Conservation (phyloP, 2,888 invertebrate genomes). For the Polymixis flavicincta region DNA sequence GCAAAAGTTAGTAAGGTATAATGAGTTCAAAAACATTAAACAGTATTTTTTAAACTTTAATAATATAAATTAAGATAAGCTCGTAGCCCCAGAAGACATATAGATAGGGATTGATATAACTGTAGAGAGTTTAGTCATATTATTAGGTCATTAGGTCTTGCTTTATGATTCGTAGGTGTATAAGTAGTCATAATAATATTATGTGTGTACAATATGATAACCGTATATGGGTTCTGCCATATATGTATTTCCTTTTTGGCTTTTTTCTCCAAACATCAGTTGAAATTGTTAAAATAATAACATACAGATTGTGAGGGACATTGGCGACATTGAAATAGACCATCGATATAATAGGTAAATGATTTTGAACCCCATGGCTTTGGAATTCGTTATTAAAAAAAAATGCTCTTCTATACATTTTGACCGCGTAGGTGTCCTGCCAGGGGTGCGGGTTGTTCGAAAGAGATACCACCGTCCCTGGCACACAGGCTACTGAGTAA, state of each 20-base stretch:
- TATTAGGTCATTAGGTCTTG: constrained; percentile 2
- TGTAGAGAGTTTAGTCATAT: background rate
- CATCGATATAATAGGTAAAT: too few relatives aligned
- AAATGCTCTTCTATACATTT: too few relatives aligned
- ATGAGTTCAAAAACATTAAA: background rate
- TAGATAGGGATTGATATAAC: background rate
- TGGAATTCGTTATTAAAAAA: too few relatives aligned
- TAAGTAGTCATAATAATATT: background rate
- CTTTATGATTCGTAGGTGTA: background rate
- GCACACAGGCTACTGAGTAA: too few relatives aligned
- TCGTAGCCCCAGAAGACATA: background rate
- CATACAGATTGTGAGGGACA: background rate
- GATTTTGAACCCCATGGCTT: too few relatives aligned
- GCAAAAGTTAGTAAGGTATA: too few relatives aligned
- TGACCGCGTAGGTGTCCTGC: too few relatives aligned
- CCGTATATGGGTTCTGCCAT: too few relatives aligned
- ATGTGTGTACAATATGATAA: background rate
- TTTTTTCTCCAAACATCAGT: background rate
- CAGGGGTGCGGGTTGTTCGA: too few relatives aligned
- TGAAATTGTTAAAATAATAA: background rate
- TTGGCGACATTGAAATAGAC: too few relatives aligned
- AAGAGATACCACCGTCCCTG: too few relatives aligned
- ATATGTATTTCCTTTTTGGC: background rate
- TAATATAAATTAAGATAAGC: background rate
- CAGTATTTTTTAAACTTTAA: background rate